These are phyloP conservation scores for Petaurus breviceps DNA, from an alignment of 2,113 vertebrate genomes.

Conservation along the genomic window DNA sequence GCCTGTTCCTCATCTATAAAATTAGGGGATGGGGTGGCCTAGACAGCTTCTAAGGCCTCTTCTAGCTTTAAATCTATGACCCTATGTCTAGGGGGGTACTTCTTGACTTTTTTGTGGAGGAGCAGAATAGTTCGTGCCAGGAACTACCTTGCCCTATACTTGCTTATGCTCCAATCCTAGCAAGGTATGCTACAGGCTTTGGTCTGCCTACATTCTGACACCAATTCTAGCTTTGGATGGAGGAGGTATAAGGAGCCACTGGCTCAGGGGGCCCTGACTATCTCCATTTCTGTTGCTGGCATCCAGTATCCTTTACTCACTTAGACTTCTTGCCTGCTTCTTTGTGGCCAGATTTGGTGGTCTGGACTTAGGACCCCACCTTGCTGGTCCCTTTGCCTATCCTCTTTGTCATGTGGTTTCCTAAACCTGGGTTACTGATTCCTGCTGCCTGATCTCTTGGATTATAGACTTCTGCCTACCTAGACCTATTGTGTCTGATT, in stretches of 20 bases:
- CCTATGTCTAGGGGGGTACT: no score
- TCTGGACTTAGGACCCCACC: not conserved
- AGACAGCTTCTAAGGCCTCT: not conserved
- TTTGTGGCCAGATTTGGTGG: no score
- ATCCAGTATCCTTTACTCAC: not conserved
- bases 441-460: not conserved
- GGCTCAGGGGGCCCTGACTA: not conserved
- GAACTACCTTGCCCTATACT: not conserved
- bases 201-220: not conserved
- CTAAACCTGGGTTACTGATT: not conserved
- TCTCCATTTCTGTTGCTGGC: not conserved
- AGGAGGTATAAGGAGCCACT: not conserved
- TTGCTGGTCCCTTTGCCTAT: not conserved
- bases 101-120: not conserved
- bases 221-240: not conserved
- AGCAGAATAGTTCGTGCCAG: not conserved
- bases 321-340: no score
- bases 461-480: not conserved
- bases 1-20: not conserved
- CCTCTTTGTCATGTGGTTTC: not conserved
- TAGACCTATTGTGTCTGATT: not conserved
- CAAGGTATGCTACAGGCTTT: not conserved
- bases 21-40: not conserved
- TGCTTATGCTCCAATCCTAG: not conserved
- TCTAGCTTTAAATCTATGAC: not conserved